Base-by-base conservation (phyloP, 2,888 invertebrate species). In the Polyploca ridens region DNA sequence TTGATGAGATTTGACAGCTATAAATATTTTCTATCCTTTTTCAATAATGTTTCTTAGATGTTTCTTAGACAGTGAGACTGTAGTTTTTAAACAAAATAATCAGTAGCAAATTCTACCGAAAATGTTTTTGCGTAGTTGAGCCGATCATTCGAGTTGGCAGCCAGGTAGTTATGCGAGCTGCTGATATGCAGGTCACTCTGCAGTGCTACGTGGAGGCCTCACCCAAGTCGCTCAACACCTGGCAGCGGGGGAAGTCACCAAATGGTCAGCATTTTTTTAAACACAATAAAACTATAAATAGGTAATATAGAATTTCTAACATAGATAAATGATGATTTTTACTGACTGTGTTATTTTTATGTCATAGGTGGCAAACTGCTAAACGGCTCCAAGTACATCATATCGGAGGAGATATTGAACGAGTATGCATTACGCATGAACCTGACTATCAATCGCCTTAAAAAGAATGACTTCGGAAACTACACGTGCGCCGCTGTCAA, bases 141-240 rank as follows among this genome's bases (percentile, higher is more conserved):
- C 98, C 98, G 63, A 90, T 96, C 84, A 96, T 98, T 75, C 96
- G 97, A 88, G 97, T 98, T 71, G 95, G 96, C 66, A 97, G 96
- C 91, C 97, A 98, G 89, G 95, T 98, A 77, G 96, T 98, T 66
- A 96, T 96, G 67, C 97, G 97, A 10, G 97, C 97, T 33, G 94
- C 96, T 62, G 97, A 97, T 75, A 96, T 96, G 89, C 96, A 97
- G 88, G 97, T 98, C 44, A 95, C 96, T 62, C 94, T 98, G 70
- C 97, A 97, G 84, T 98, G 98, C 89, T 96, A 96, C 90, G 97
- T 98, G 35, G 98, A 98, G 87, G 97, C 98, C 13, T 97, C 97
- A 64, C 98, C 98, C 46, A 97, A 96, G 85, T 96, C 98, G 41
- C 96, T 98, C 87, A 97, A 97, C 88, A 97, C 96, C 73, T 98